Percentiles rank a stretch among this genome's conserved stretches.
These are phyloP conservation scores for Micropoecilia bifurca DNA, from an alignment of 2,797 vertebrate species.

Conservation along the genomic window DNA sequence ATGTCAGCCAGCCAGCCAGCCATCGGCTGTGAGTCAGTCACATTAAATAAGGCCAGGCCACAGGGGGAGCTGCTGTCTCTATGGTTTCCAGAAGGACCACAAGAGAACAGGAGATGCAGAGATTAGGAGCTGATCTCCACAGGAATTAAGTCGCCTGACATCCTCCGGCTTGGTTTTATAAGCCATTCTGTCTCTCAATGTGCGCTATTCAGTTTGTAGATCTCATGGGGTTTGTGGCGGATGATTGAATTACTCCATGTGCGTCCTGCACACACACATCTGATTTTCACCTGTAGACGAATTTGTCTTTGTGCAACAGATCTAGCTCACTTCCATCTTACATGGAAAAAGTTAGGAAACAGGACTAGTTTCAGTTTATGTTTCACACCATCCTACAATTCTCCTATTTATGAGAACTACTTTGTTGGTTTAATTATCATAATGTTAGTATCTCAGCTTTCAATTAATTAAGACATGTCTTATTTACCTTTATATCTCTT, in stretches of 20 bases:
- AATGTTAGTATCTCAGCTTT: neutral
- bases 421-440: neutral
- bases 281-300: constrained; percentile 10
- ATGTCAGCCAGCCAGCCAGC: constrained; percentile 60
- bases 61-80: constrained; percentile 72
- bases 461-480: neutral
- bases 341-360: neutral
- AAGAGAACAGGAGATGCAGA: constrained; percentile 65
- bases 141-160: constrained; percentile 58
- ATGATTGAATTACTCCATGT: constrained; percentile 18
- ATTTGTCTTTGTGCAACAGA: constrained; percentile 6
- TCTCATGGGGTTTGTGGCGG: constrained; percentile 16
- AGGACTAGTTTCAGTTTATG: neutral
- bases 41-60: constrained; percentile 73
- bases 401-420: neutral
- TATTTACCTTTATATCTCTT: neutral
- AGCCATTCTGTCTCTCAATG: constrained; percentile 25
- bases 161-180: constrained; percentile 46
- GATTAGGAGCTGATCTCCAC: constrained; percentile 54
- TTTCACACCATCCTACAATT: neutral
- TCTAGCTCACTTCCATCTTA: neutral
- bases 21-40: constrained; percentile 71
- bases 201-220: constrained; percentile 24
- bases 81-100: constrained; percentile 71
- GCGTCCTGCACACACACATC: constrained; percentile 5